Evolutionary conservation across 1,140 invertebrate genomes (phyloP).

Genomic region (Saccostrea glomerata): DNA sequence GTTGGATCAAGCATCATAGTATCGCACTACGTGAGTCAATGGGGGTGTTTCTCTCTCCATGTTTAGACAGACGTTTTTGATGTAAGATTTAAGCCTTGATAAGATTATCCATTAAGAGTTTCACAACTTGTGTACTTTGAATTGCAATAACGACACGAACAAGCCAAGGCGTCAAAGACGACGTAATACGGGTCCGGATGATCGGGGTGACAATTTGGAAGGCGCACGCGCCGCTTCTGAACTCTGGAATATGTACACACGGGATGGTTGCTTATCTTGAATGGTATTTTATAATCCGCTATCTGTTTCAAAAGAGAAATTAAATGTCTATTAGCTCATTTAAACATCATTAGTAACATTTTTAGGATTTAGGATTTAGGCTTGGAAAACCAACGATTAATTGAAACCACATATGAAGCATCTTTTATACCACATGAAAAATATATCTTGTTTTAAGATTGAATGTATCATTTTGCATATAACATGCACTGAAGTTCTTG

Average conservation of each 20-base stretch:
- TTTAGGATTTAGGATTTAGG: not conserved
- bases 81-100: not conserved
- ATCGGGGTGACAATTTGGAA: constrained; percentile 84
- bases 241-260: constrained; percentile 89
- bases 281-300: constrained; percentile 91
- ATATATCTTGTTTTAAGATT: no score
- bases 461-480: no score
- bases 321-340: not conserved
- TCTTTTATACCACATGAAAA: no score
- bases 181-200: constrained; percentile 71
- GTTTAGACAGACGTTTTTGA: not conserved
- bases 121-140: constrained; percentile 73
- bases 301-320: constrained; percentile 81
- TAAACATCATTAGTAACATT: not conserved
- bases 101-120: constrained; percentile 68
- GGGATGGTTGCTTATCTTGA: constrained; percentile 89
- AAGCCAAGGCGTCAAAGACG: constrained; percentile 71
- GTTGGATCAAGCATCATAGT: not conserved
- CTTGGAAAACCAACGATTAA: no score
- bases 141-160: constrained; percentile 69
- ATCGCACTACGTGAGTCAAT: not conserved
- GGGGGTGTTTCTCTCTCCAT: not conserved
- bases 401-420: no score
- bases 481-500: no score
- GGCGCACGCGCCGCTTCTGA: constrained; percentile 80